A percentile compares a stretch with the other conserved stretches of the same genome.
Evolutionary conservation across 2,888 invertebrate genomes (phyloP).

Genomic region (Drosophila peninsularis): DNA sequence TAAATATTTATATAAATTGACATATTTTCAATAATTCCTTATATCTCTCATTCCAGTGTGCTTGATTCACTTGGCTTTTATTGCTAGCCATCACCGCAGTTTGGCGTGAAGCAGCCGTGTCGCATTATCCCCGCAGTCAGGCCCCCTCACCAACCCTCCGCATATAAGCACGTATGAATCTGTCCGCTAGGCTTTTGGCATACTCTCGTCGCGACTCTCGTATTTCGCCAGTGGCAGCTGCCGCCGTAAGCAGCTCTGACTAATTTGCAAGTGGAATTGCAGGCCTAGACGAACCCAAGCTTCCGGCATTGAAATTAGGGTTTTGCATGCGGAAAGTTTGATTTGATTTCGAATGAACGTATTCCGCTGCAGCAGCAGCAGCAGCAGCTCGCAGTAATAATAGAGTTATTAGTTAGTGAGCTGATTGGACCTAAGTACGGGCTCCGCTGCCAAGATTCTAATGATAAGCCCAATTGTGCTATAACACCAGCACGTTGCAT

Average conservation of each 20-base stretch:
- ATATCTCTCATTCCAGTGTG: constrained; percentile 23
- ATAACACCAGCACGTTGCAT: neutral
- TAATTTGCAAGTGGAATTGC: constrained; percentile 75
- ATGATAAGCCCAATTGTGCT: constrained; percentile 32
- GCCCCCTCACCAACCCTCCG: neutral
- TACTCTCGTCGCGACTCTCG: constrained; percentile 18
- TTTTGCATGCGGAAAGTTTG: constrained; percentile 65
- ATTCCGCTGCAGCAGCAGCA: constrained; percentile 7
- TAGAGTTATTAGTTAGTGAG: constrained; percentile 60
- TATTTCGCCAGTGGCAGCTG: constrained; percentile 51
- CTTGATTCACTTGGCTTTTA: constrained; percentile 35
- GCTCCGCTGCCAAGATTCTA: constrained; percentile 25
- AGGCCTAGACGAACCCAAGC: constrained; percentile 57
- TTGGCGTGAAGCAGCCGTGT: constrained; percentile 70
- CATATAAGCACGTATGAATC: constrained; percentile 16
- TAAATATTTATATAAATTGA: neutral
- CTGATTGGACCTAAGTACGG: constrained; percentile 47
- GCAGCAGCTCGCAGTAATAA: constrained; percentile 50
- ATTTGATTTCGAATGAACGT: constrained; percentile 45
- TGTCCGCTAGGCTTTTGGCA: constrained; percentile 33
- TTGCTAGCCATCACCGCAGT: constrained; percentile 58
- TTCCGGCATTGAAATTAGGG: constrained; percentile 75
- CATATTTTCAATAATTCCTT: neutral
- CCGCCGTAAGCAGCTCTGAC: constrained; percentile 42
- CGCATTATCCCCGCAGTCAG: constrained; percentile 19